Evolutionary conservation across 2,797 vertebrate species (phyloP).

Genomic region (Tachyglossus aculeatus): DNA sequence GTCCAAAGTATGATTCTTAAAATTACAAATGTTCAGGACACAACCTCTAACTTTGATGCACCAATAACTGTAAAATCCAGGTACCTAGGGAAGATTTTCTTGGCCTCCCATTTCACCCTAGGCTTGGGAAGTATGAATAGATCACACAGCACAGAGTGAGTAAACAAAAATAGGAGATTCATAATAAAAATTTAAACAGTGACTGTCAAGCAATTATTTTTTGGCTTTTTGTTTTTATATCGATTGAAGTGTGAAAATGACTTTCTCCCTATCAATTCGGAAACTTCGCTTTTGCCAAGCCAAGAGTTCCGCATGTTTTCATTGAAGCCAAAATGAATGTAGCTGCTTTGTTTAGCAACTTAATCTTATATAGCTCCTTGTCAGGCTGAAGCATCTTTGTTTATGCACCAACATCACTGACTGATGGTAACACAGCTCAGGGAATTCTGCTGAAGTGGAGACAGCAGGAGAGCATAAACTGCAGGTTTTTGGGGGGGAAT

Average conservation of each 20-base stretch:
- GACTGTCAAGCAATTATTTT: not conserved
- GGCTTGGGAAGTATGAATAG: not conserved
- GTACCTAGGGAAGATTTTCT: not conserved
- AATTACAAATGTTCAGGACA: not conserved
- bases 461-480: not conserved
- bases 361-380: not conserved
- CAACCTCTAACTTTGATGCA: not conserved
- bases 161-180: not conserved
- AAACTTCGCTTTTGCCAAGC: not conserved
- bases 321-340: not conserved
- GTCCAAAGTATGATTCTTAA: not conserved
- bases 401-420: not conserved
- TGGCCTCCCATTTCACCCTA: not conserved
- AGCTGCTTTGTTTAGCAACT: not conserved
- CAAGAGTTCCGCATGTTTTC: not conserved
- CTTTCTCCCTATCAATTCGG: conserved; percentile 1
- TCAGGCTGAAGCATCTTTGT: not conserved
- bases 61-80: not conserved
- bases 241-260: not conserved
- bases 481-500: not conserved
- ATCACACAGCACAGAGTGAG: fast-evolving
- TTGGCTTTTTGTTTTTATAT: not conserved
- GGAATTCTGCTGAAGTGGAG: not conserved
- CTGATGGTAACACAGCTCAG: not conserved
- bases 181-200: not conserved